Conservation (phyloP, 2,888 invertebrate genomes). For the Dolichopus griseipennis region DNA sequence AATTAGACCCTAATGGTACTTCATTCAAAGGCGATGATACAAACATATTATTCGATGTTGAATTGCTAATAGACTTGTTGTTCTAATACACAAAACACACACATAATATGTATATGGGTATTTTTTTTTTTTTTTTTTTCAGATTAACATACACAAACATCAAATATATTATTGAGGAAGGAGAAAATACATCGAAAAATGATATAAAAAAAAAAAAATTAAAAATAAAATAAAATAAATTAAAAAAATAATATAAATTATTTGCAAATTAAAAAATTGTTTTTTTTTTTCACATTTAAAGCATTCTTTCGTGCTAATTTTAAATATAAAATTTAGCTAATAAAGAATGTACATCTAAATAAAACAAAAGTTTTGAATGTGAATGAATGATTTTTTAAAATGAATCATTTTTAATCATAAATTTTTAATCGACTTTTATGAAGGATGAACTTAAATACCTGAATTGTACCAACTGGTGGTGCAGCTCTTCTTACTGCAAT, state of each 20-base stretch:
- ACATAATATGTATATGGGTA: neutral
- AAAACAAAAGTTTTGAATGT: neutral
- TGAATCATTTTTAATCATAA: neutral
- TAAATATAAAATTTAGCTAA: conserved; percentile 16
- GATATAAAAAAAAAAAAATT: conserved; percentile 16
- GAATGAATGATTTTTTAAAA: neutral
- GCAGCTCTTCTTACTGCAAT: conserved; percentile 54
- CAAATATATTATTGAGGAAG: neutral
- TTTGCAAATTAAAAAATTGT: conserved; percentile 19
- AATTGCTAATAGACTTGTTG: neutral
- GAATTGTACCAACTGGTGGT: conserved; percentile 29
- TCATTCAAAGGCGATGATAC: conserved; percentile 18
- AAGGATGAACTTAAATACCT: conserved; percentile 29
- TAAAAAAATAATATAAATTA: conserved; percentile 19
- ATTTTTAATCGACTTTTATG: no score
- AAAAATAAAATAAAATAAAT: conserved; percentile 20
- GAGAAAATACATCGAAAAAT: conserved; percentile 10
- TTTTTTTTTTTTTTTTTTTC: neutral
- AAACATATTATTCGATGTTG: conserved; percentile 21
- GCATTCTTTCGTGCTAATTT: conserved; percentile 8
- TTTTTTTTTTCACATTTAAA: neutral
- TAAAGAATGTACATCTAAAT: neutral
- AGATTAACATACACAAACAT: neutral
- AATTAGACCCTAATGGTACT: conserved; percentile 4
- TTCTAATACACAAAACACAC: conserved; percentile 5